Conservation (phyloP, 2,113 vertebrate species). For the Eira barbara region DNA sequence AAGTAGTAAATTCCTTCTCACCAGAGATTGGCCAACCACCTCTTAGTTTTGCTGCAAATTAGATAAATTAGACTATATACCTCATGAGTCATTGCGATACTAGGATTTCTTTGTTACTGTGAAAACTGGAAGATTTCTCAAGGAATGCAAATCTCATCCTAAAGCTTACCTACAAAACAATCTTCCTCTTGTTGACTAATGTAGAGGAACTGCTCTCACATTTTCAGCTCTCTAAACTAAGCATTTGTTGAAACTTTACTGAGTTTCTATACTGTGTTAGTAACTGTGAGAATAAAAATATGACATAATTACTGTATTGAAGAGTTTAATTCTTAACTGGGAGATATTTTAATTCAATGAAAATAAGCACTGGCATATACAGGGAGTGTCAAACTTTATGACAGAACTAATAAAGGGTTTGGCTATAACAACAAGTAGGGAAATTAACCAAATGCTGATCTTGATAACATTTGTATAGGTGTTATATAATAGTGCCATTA, state of each 20-base stretch:
- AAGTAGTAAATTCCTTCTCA: not conserved
- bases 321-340: not conserved
- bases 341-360: constrained; percentile 10
- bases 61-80: not conserved
- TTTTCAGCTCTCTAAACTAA: not conserved
- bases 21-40: not conserved
- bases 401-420: not conserved
- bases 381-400: not conserved
- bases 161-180: not conserved
- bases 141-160: not conserved
- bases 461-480: not conserved
- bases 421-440: not conserved
- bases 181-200: not conserved
- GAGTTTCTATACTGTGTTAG: not conserved
- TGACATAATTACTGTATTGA: not conserved
- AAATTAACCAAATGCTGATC: constrained; percentile 26
- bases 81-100: not conserved
- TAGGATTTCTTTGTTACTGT: not conserved
- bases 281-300: constrained; percentile 3
- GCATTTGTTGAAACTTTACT: not conserved
- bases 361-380: not conserved
- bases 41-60: not conserved
- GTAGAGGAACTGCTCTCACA: not conserved
- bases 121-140: not conserved
- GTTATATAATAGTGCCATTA: not conserved